These are phyloP conservation scores for Anthoscopus minutus DNA, from an alignment of 2,113 vertebrate genomes.

Conservation along the genomic window DNA sequence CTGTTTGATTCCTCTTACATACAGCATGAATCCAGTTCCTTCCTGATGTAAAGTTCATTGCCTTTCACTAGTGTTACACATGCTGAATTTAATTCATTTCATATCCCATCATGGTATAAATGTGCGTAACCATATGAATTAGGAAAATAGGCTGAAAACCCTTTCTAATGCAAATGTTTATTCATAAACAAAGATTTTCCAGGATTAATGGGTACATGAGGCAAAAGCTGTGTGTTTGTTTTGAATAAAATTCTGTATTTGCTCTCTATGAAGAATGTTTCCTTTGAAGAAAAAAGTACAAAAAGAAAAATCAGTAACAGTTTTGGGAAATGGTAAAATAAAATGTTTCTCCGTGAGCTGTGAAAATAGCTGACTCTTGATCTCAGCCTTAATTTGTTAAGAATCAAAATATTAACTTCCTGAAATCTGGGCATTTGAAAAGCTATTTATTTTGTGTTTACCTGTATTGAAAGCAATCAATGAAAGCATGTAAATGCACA, in stretches of 20 bases:
- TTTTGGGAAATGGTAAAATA: not conserved
- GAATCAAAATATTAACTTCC: not conserved
- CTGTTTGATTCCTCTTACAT: slow-evolving; percentile 41
- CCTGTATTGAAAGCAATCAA: not conserved
- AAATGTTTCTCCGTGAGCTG: not conserved
- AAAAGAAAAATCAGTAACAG: not conserved
- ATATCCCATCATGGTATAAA: not conserved
- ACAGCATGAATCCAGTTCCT: slow-evolving; percentile 34
- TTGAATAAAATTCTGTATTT: not conserved
- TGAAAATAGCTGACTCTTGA: not conserved
- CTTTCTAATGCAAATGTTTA: not conserved
- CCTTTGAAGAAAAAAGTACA: not conserved
- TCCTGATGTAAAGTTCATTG: slow-evolving; percentile 52
- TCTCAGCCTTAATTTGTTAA: not conserved
- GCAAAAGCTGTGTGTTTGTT: not conserved
- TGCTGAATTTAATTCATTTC: slow-evolving; percentile 18
- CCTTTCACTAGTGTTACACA: slow-evolving; percentile 47
- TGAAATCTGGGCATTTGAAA: not conserved
- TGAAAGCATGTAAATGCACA: not conserved
- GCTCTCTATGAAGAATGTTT: not conserved
- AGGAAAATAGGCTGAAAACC: not conserved
- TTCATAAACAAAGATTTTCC: not conserved
- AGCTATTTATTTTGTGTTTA: not conserved
- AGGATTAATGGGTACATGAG: not conserved
- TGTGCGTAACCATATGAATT: fast-evolving